Conservation (phyloP, 2,888 invertebrate genomes). For the Biston stratarius region DNA sequence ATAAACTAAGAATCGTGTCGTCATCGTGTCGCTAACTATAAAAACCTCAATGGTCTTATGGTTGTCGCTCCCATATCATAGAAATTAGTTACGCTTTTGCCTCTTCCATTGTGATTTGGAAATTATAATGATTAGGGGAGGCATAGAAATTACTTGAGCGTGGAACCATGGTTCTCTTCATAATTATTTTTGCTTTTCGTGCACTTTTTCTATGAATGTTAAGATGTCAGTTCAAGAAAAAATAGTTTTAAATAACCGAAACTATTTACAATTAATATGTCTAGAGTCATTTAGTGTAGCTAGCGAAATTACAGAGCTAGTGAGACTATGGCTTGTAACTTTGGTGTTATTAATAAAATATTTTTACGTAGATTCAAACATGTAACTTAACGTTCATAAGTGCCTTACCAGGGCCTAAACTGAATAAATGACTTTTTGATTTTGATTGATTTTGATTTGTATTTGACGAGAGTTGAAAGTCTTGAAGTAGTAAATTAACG, state of each 20-base stretch:
- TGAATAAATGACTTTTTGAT: too few relatives aligned
- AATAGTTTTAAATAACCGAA: not conserved
- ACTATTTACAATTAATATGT: too few relatives aligned
- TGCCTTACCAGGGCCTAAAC: too few relatives aligned
- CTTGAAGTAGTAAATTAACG: too few relatives aligned
- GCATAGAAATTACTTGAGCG: slow-evolving; percentile 45
- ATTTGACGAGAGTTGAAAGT: too few relatives aligned
- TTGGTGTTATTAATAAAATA: too few relatives aligned
- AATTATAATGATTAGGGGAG: slow-evolving; percentile 61
- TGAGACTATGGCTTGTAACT: too few relatives aligned
- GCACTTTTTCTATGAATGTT: slow-evolving; percentile 9
- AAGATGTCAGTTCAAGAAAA: not conserved
- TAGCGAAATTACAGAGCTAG: too few relatives aligned
- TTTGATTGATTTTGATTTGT: too few relatives aligned
- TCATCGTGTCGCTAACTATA: slow-evolving; percentile 50
- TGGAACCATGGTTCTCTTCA: slow-evolving; percentile 34
- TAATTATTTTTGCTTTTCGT: slow-evolving; percentile 21
- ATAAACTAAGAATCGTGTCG: slow-evolving; percentile 22
- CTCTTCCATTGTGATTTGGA: slow-evolving; percentile 59
- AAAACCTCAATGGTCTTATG: slow-evolving; percentile 38
- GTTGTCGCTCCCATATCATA: slow-evolving; percentile 53
- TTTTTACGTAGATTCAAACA: too few relatives aligned
- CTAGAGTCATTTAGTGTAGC: too few relatives aligned
- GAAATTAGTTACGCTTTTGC: slow-evolving; percentile 63
- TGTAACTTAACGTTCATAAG: too few relatives aligned